phyloP scores from a whole-genome alignment of 2,797 vertebrate species.

The Phyllotis vaccarum region DNA sequence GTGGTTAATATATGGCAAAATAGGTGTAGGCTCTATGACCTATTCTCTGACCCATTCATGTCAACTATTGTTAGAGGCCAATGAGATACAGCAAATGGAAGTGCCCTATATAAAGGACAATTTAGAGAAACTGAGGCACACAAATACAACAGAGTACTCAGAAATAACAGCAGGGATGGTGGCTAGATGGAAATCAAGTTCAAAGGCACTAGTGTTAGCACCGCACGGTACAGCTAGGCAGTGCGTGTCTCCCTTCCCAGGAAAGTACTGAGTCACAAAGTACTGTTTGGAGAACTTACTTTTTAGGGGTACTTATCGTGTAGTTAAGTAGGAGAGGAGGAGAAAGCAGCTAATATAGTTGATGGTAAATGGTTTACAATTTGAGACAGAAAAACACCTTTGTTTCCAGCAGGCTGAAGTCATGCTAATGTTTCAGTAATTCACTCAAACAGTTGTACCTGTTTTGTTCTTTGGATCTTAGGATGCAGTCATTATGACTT shows the following conservation, averaged over 20 bases:
- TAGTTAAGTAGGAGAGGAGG: neutral
- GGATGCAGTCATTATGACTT: conserved; percentile 69
- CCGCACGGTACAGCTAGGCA: neutral
- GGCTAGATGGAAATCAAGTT: neutral
- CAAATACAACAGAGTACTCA: neutral
- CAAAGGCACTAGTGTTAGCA: neutral
- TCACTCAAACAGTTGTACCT: neutral
- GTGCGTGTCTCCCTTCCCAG: neutral
- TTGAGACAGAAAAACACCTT: conserved; percentile 19
- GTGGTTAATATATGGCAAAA: neutral
- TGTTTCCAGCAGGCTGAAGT: conserved; percentile 1
- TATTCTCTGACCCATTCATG: neutral
- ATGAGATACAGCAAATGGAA: neutral
- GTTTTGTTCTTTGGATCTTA: neutral
- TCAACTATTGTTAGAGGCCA: conserved; percentile 5
- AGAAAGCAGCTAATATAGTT: conserved; percentile 22
- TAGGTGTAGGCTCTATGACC: neutral
- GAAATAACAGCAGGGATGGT: neutral
- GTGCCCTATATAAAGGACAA: neutral
- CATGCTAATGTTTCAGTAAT: neutral
- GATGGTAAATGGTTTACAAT: conserved; percentile 19
- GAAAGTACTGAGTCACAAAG: neutral
- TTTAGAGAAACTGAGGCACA: neutral
- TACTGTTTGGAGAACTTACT: neutral
- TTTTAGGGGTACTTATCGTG: neutral